Conservation (phyloP, 2,113 vertebrate genomes). For the Salvator merianae region DNA sequence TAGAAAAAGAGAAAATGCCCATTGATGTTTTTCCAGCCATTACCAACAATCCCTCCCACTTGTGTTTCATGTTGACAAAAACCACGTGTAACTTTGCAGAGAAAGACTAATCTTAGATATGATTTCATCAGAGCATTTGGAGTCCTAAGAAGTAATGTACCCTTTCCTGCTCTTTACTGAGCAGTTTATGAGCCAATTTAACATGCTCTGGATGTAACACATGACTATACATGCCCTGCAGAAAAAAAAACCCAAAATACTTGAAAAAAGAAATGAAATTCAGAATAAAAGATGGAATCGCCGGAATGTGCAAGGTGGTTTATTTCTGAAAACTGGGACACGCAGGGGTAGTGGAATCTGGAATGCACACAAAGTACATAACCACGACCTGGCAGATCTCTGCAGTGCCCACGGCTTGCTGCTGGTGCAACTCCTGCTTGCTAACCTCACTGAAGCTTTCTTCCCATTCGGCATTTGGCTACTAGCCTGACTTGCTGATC, state of each 20-base stretch:
- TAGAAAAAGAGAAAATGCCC: constrained; percentile 21
- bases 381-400: neutral
- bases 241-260: neutral
- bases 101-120: neutral
- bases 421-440: neutral
- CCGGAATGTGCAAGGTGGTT: neutral
- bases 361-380: neutral
- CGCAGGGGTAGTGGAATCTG: neutral
- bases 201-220: constrained; percentile 20
- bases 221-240: constrained; percentile 19
- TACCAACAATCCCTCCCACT: constrained; percentile 21
- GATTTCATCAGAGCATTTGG: neutral
- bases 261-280: neutral
- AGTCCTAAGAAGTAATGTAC: neutral
- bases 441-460: neutral
- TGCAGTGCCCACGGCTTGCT: neutral
- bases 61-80: constrained; percentile 9
- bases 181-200: neutral
- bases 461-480: neutral
- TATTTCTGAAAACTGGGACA: neutral
- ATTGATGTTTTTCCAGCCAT: constrained; percentile 18
- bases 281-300: neutral
- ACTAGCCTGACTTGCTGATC: neutral
- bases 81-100: neutral
- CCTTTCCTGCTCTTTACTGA: neutral